phyloP scores from a whole-genome alignment of 2,888 invertebrate species.

The Argyra leucocephala region DNA sequence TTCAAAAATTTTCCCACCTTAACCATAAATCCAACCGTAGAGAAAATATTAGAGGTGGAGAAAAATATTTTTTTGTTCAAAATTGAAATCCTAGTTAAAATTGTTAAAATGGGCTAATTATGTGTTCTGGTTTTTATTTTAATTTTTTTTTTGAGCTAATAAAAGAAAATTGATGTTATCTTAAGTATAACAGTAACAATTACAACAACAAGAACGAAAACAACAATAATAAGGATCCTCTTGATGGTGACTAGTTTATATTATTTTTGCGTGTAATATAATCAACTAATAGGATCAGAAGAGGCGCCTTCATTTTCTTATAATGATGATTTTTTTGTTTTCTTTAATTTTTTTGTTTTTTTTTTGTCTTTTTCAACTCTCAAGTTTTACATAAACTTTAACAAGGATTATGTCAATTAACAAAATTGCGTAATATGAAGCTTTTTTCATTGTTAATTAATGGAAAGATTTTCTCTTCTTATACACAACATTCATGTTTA shows the following conservation, averaged over 20 bases:
- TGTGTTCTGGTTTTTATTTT: not conserved
- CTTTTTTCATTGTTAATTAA: not conserved
- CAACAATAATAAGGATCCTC: not conserved
- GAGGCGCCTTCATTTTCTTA: not conserved
- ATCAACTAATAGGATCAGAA: not conserved
- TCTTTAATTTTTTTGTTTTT: not conserved
- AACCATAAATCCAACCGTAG: too few relatives aligned
- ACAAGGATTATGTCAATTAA: constrained; percentile 1
- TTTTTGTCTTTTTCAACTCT: not conserved
- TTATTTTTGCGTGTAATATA: not conserved
- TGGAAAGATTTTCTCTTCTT: not conserved
- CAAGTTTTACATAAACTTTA: not conserved
- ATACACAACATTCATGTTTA: too few relatives aligned
- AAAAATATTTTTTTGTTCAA: too few relatives aligned
- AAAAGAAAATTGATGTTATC: not conserved
- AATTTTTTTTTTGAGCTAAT: not conserved
- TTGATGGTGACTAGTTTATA: not conserved
- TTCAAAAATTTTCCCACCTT: too few relatives aligned
- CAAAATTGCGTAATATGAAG: not conserved
- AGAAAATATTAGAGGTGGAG: too few relatives aligned
- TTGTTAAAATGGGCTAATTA: too few relatives aligned
- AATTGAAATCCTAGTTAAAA: too few relatives aligned
- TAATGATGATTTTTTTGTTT: not conserved
- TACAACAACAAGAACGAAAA: too few relatives aligned
- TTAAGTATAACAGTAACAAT: not conserved